These are phyloP conservation scores for Drosophila tani DNA, from an alignment of 1,140 invertebrate genomes.

Conservation along the genomic window DNA sequence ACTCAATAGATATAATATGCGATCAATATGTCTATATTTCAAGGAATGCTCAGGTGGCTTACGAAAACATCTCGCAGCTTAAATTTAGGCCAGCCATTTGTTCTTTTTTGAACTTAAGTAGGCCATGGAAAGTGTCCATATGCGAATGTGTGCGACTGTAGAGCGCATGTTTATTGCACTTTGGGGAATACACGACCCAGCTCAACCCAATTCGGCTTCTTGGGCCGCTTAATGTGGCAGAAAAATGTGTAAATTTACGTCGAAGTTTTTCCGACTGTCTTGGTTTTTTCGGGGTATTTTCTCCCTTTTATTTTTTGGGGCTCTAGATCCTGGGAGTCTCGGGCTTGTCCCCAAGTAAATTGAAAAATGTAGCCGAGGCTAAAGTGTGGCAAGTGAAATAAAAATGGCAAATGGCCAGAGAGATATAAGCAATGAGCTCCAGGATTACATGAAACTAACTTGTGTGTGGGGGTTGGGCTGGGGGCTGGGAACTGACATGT, in stretches of 20 bases:
- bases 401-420: slow-evolving; percentile 70
- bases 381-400: slow-evolving; percentile 77
- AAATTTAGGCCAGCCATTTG: slow-evolving; percentile 22
- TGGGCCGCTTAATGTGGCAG: slow-evolving; percentile 80
- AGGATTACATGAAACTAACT: slow-evolving; percentile 45
- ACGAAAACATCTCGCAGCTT: neutral
- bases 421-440: slow-evolving; percentile 57
- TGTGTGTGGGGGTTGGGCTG: slow-evolving; percentile 9
- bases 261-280: slow-evolving; percentile 43
- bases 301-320: neutral
- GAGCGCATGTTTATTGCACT: slow-evolving; percentile 83
- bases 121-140: slow-evolving; percentile 63
- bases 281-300: slow-evolving; percentile 6
- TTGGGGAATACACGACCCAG: slow-evolving; percentile 73
- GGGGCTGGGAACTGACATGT: slow-evolving; percentile 14
- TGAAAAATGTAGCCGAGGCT: slow-evolving; percentile 68
- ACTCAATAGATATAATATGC: neutral
- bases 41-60: slow-evolving; percentile 14
- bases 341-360: slow-evolving; percentile 64
- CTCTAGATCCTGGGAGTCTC: slow-evolving; percentile 33
- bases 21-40: slow-evolving; percentile 18
- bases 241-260: slow-evolving; percentile 83
- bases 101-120: slow-evolving; percentile 57
- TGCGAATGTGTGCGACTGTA: slow-evolving; percentile 60
- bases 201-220: slow-evolving; percentile 45